Evolutionary conservation across 2,797 vertebrate genomes (phyloP).

Genomic region (Adrianichthys oophorus): DNA sequence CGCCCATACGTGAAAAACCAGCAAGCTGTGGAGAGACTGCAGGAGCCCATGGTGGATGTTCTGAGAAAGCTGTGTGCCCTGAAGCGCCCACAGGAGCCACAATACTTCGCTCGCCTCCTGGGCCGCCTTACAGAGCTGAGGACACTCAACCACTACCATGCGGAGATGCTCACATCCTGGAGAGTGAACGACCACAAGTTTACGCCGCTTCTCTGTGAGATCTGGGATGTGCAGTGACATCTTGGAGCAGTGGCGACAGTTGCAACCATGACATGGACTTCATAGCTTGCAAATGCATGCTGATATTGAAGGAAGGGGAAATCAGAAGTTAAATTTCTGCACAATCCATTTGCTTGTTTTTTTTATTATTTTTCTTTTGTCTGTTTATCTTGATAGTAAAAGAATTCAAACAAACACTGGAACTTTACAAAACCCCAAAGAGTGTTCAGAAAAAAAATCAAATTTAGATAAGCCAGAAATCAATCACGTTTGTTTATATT

Average conservation of each 20-base stretch:
- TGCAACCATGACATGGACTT: conserved; percentile 20
- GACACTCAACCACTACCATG: conserved; percentile 94
- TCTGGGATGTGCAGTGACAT: conserved; percentile 96
- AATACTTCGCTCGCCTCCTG: conserved; percentile 95
- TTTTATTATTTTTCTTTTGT: neutral
- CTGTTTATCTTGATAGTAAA: conserved; percentile 2
- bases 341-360: conserved; percentile 11
- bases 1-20: conserved; percentile 91
- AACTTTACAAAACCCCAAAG: conserved; percentile 21
- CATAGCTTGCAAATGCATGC: conserved; percentile 27
- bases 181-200: conserved; percentile 93
- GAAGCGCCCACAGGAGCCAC: conserved; percentile 87
- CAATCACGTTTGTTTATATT: conserved; percentile 16
- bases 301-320: conserved; percentile 16
- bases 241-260: neutral
- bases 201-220: conserved; percentile 96
- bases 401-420: conserved; percentile 46
- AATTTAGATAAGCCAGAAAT: conserved; percentile 13
- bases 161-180: conserved; percentile 97
- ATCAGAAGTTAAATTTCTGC: conserved; percentile 17
- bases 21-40: conserved; percentile 89
- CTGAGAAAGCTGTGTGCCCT: conserved; percentile 89
- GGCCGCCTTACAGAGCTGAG: conserved; percentile 93
- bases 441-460: conserved; percentile 13
- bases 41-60: conserved; percentile 89